phyloP scores from a whole-genome alignment of 1,140 invertebrate species.

The Papilio polyxenes region DNA sequence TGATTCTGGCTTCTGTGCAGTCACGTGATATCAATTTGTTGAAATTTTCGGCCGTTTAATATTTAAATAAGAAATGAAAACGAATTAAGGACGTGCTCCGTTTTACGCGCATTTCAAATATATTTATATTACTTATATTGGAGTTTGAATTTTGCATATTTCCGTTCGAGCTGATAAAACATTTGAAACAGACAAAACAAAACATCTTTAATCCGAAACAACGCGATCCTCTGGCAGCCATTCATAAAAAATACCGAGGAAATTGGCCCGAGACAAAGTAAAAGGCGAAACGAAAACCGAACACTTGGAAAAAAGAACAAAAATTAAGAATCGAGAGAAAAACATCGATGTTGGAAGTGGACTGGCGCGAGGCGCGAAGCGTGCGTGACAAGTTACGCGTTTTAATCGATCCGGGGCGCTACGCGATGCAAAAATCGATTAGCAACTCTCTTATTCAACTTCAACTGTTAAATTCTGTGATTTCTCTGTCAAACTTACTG shows the following conservation, averaged over 20 bases:
- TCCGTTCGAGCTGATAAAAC: background rate
- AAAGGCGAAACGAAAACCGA: conserved; percentile 59
- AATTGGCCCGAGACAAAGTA: conserved; percentile 55
- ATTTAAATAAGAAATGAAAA: background rate
- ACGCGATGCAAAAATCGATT: conserved; percentile 68
- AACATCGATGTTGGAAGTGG: conserved; percentile 63
- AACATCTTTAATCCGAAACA: conserved; percentile 55
- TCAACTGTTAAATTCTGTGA: conserved; percentile 35
- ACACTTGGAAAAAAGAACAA: conserved; percentile 54
- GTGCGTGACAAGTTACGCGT: conserved; percentile 69
- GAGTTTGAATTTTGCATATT: background rate
- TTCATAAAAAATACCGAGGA: conserved; percentile 56
- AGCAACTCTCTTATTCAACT: conserved; percentile 38
- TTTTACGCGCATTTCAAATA: too few relatives aligned
- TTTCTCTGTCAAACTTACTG: background rate
- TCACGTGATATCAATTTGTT: conserved; percentile 1
- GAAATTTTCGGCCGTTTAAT: background rate
- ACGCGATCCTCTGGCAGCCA: conserved; percentile 45
- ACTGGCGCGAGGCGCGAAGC: conserved; percentile 52
- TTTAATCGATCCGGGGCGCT: conserved; percentile 60
- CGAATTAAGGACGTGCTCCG: background rate
- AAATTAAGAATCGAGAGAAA: conserved; percentile 48
- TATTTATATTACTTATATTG: too few relatives aligned
- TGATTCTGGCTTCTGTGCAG: conserved; percentile 30
- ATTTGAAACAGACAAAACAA: conserved; percentile 41